Conservation (phyloP, 2,888 invertebrate species). For the Drosophila infuscata region DNA sequence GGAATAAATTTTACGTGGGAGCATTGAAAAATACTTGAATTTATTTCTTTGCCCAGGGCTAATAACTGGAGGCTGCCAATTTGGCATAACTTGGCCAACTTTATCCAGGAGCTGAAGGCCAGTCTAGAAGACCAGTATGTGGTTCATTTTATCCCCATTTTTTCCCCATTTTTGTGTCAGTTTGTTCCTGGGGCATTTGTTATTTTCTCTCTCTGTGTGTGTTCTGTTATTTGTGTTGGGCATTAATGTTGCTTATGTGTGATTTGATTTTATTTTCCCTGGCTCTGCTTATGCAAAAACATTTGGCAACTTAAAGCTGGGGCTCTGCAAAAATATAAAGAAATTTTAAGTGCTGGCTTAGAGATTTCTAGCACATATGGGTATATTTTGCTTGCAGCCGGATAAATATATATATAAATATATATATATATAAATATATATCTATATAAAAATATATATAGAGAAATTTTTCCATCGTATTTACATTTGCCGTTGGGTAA, state of each 20-base stretch:
- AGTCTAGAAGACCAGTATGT: neutral
- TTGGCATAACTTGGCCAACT: slow-evolving; percentile 57
- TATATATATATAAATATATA: neutral
- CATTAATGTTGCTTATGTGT: slow-evolving; percentile 68
- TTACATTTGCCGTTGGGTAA: slow-evolving; percentile 33
- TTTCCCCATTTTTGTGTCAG: slow-evolving; percentile 11
- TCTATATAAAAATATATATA: neutral
- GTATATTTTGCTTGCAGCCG: neutral
- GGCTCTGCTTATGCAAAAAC: slow-evolving; percentile 47
- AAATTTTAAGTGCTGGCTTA: slow-evolving; percentile 27
- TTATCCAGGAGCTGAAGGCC: slow-evolving; percentile 17
- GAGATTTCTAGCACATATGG: neutral
- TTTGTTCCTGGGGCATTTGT: slow-evolving; percentile 30
- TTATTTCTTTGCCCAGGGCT: slow-evolving; percentile 62
- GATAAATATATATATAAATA: neutral
- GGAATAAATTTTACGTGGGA: slow-evolving; percentile 21
- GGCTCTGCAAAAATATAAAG: slow-evolving; percentile 2
- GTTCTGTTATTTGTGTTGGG: slow-evolving; percentile 50
- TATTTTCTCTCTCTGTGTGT: slow-evolving; percentile 26
- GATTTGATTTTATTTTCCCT: slow-evolving; percentile 46
- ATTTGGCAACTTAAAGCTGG: slow-evolving; percentile 53
- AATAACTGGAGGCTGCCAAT: slow-evolving; percentile 38
- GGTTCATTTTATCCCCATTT: slow-evolving; percentile 24
- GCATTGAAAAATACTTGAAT: slow-evolving; percentile 70
- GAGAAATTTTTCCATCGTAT: slow-evolving; percentile 9